phyloP scores from a whole-genome alignment of 2,113 vertebrate genomes.

The Campylomormyrus numenius region DNA sequence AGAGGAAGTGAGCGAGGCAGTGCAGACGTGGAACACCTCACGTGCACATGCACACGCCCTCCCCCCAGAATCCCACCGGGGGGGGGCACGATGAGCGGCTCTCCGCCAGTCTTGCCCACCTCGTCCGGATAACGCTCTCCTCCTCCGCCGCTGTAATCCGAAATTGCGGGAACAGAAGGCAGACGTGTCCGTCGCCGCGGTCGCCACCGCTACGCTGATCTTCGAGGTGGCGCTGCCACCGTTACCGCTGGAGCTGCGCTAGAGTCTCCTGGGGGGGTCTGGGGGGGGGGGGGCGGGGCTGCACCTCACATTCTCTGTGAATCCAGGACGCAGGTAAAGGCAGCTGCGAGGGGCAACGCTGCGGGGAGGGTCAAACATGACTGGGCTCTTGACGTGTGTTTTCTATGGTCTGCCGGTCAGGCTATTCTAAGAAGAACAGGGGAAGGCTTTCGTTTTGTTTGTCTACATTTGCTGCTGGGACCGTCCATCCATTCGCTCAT shows the following conservation, averaged over 20 bases:
- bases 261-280: slow-evolving; percentile 31
- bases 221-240: slow-evolving; percentile 95
- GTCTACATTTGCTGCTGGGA: not conserved
- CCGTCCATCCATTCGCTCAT: not conserved
- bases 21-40: not conserved
- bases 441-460: not conserved
- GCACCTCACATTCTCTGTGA: slow-evolving; percentile 33
- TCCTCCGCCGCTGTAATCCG: slow-evolving; percentile 76
- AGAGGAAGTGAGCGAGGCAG: not conserved
- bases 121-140: slow-evolving; percentile 68
- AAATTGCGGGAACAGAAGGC: slow-evolving; percentile 83
- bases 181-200: slow-evolving; percentile 85
- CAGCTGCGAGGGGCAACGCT: not conserved
- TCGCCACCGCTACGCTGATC: slow-evolving; percentile 76
- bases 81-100: slow-evolving; percentile 54
- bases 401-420: not conserved
- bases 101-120: slow-evolving; percentile 60
- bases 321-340: slow-evolving; percentile 46
- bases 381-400: not conserved
- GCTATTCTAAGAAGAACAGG: not conserved
- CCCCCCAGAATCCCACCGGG: not conserved
- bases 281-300: not conserved
- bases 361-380: not conserved
- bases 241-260: slow-evolving; percentile 86
- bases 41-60: not conserved